These are phyloP conservation scores for Psilopsiagon aurifrons DNA, from an alignment of 2,113 vertebrate genomes.

Conservation along the genomic window DNA sequence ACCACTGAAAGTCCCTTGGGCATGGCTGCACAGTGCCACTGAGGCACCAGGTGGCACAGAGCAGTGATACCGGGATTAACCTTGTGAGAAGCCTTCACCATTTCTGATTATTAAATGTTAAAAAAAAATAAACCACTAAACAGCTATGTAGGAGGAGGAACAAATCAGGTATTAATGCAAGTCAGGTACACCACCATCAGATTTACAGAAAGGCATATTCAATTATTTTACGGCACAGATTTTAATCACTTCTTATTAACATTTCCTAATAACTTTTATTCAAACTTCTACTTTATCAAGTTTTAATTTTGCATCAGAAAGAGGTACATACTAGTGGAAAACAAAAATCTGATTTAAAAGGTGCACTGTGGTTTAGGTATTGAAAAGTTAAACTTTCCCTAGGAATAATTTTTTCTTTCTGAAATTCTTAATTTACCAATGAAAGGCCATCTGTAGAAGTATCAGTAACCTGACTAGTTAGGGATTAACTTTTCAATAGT, in stretches of 20 bases:
- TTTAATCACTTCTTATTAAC: neutral
- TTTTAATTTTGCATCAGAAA: conserved; percentile 4
- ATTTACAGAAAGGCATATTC: neutral
- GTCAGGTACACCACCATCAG: neutral
- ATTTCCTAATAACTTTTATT: neutral
- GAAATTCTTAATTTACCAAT: conserved; percentile 68
- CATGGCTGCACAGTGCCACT: neutral
- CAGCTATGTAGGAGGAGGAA: neutral
- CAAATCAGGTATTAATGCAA: neutral
- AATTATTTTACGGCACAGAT: neutral
- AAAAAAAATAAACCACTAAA: neutral
- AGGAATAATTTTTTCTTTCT: conserved; percentile 71
- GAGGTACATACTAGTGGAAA: conserved; percentile 39
- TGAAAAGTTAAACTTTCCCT: conserved; percentile 72
- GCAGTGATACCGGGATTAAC: neutral
- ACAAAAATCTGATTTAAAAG: conserved; percentile 61
- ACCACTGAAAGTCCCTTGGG: neutral
- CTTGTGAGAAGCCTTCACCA: neutral
- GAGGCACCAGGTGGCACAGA: neutral
- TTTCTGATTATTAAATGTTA: neutral
- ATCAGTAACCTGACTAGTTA: conserved; percentile 60
- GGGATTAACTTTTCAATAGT: neutral
- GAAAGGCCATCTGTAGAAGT: conserved; percentile 68
- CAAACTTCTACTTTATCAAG: neutral
- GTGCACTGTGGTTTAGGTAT: conserved; percentile 73